Base-by-base conservation (phyloP, 35 echinoderm and acorn worm genomes). In the Ophioderma brevispina region DNA sequence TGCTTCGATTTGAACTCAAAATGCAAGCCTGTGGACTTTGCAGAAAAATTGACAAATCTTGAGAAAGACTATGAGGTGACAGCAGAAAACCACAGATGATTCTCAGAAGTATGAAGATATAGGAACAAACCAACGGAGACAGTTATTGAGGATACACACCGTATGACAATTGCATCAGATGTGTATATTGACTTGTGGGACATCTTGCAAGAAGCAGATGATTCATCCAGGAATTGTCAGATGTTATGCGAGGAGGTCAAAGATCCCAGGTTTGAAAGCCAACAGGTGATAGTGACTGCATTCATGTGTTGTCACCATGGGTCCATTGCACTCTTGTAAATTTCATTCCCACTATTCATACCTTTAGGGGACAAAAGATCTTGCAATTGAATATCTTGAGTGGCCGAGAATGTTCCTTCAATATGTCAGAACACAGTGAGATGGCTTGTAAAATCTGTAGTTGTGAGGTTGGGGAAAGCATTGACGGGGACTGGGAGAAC, bases 91-190 rank as follows among this genome's bases (percentile, higher is more conserved):
- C 87, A 93, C 1, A 90, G 76, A 10, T 89, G 87, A 30, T 18
- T 52, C 28, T 70, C 80, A 80, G 81, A 11, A 82, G 86, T 37
- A 84, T 98, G 31, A 98, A 87, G 38, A 88, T 87, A 28, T 95
- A 93, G 93, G 96, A n/a, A 93, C 96, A 95, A 92, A 75, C 96
- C 96, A 23, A 93, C 91, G 78, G 96, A 98, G 82, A 84, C 81
- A 52, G 81, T 98, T 33, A 79, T 98, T 30, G 86, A 82, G 23
- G 92, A 90, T 81, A 15, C 17, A 2, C 17, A 18, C 15, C 35
- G 85, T 15, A 36, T 50, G 21, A 84, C 92, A 36, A n/a, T 76
- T 36, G 84, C 86, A 33, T 79, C 64, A 19, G 78, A 83, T 28
- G 76, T 76, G 1, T 78, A 91, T 13, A 80, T 63, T 4, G 38